Conservation (phyloP, 2,797 vertebrate genomes). For the Megaceryle alcyon region DNA sequence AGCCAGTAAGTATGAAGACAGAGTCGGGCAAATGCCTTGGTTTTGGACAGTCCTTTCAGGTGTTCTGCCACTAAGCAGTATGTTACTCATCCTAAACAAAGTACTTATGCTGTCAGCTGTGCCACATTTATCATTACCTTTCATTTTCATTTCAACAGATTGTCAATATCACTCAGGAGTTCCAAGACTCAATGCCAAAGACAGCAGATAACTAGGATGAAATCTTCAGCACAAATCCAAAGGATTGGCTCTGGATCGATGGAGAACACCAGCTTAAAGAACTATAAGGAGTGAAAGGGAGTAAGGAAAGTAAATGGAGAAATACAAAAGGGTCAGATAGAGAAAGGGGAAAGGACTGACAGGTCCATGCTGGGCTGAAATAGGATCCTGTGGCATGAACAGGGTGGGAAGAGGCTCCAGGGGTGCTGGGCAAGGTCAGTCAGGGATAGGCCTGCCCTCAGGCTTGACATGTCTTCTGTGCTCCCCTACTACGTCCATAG, state of each 20-base stretch:
- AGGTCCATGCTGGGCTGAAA: not conserved
- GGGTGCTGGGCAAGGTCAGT: not conserved
- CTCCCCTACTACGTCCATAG: not conserved
- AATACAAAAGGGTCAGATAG: not conserved
- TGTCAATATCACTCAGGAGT: not conserved
- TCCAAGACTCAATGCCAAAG: not conserved
- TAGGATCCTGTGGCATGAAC: not conserved
- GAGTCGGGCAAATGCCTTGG: not conserved
- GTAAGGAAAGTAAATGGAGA: not conserved
- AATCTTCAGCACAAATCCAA: not conserved
- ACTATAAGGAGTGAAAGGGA: not conserved
- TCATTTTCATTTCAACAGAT: slow-evolving; percentile 18
- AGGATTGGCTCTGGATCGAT: not conserved
- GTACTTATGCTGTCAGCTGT: not conserved
- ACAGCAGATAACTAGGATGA: not conserved
- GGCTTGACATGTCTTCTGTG: not conserved
- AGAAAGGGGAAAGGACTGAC: not conserved
- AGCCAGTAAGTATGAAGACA: not conserved
- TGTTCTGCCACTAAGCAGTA: not conserved
- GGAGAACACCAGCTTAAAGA: rapidly evolving
- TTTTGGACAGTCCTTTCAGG: not conserved
- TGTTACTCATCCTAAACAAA: not conserved
- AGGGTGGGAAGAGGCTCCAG: not conserved
- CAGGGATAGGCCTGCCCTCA: not conserved
- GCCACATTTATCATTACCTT: not conserved